Percentiles rank a stretch among this genome's conserved stretches.
These are phyloP conservation scores for Sisyra terminalis DNA, from an alignment of 2,888 invertebrate genomes.

Conservation along the genomic window DNA sequence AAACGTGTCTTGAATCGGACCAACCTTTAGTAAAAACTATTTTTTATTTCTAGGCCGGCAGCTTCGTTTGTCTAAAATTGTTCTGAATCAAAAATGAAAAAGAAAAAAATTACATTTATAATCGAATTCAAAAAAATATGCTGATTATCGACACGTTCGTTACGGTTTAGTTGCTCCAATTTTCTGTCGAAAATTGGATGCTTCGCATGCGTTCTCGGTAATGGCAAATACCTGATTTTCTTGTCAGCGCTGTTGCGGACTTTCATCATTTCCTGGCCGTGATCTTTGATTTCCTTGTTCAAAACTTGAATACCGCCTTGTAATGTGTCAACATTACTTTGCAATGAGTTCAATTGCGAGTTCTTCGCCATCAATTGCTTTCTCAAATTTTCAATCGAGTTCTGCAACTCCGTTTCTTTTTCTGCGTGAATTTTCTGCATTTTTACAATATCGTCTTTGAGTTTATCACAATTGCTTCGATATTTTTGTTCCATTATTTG, in stretches of 20 bases:
- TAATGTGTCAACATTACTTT: conserved; percentile 26
- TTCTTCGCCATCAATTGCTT: conserved; percentile 24
- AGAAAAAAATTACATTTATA: too few relatives aligned
- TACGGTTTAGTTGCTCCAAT: neutral
- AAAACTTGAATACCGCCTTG: conserved; percentile 29
- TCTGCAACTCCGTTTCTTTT: conserved; percentile 25
- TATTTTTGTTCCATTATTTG: conserved; percentile 42
- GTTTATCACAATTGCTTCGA: conserved; percentile 28
- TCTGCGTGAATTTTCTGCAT: conserved; percentile 25
- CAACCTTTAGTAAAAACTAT: too few relatives aligned
- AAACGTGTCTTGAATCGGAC: too few relatives aligned
- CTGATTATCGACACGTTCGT: too few relatives aligned
- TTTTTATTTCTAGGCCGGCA: too few relatives aligned
- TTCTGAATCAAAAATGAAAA: too few relatives aligned
- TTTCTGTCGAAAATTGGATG: neutral
- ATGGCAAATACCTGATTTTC: conserved; percentile 24
- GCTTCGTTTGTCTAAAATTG: too few relatives aligned
- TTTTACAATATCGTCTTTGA: conserved; percentile 27
- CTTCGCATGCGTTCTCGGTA: too few relatives aligned
- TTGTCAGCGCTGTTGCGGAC: conserved; percentile 22
- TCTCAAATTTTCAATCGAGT: conserved; percentile 25
- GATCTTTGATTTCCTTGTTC: conserved; percentile 25
- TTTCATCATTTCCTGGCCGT: conserved; percentile 21
- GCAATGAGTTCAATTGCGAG: conserved; percentile 25
- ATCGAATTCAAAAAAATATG: too few relatives aligned